Base-by-base conservation (phyloP, 2,888 invertebrate genomes). In the Apamea anceps region DNA sequence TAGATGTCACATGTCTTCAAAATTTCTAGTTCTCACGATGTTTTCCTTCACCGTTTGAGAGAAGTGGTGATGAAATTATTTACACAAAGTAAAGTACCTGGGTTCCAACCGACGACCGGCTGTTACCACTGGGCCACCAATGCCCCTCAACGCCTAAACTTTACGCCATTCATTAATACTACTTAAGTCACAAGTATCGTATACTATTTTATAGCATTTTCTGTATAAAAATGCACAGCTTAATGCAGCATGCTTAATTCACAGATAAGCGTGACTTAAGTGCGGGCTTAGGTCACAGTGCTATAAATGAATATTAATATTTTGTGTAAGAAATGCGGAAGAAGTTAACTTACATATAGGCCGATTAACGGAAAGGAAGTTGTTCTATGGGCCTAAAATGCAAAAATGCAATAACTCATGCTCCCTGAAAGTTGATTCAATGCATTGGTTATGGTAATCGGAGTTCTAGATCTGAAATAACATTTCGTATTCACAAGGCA, bases 361-460 rank as follows among this genome's bases (percentile, higher is more conserved):
- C 37, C 7, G 12, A 60, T 60, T n/a, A 60, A 37, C 18, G 12
- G n/a, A 37, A 37, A 72, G n/a, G n/a, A n/a, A 62, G 37, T 37
- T 32, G 21, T 6, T 10, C 15, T 5, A 15, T 25, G 28, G 10
- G 37, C 60, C 3, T 37, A 8, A 10, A 79, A 78, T 51, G 62
- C n/a, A 28, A 77, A 77, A 78, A 28, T 28, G 77, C 42, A 65
- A 79, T 78, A 67, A 48, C 57, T 60, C 48, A 67, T 60, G 45
- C 57, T 28, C 48, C 48, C 37, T 80, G 81, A 62, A 80, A 60
- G 45, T 63, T 80, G 62, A 84, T 79, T 84, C 62, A 79, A 80
- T 84, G 54, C 84, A 84, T 84, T 68, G 85, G 62, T 63, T 84
- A 80, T 79, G 85, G 85, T 79, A 80, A 80, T 80, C 79, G 25